These are phyloP conservation scores for Actinia tenebrosa DNA, from an alignment of 64 coral and sea anemone genomes.

Conservation along the genomic window DNA sequence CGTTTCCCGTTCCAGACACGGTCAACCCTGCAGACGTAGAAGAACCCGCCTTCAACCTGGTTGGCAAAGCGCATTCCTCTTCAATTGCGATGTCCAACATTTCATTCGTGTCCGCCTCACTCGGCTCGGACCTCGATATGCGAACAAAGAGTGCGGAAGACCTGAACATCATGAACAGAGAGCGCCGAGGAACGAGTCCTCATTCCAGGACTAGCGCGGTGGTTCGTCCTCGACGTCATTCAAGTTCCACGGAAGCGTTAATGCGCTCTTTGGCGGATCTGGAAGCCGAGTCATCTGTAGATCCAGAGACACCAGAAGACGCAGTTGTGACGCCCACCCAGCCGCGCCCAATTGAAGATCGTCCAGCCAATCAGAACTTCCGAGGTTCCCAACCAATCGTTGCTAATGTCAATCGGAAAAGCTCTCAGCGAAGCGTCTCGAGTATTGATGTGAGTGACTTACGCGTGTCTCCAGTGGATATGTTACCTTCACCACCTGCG, in stretches of 20 bases:
- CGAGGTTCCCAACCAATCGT: slow-evolving; percentile 3
- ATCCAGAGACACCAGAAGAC: background rate
- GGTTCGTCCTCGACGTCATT: background rate
- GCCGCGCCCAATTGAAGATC: background rate
- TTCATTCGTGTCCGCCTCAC: slow-evolving; percentile 66
- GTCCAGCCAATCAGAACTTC: background rate
- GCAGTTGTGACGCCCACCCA: background rate
- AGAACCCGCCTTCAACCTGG: slow-evolving; percentile 52
- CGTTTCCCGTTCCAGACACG: slow-evolving; percentile 51
- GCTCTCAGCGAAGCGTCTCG: slow-evolving; percentile 44
- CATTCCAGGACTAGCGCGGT: background rate
- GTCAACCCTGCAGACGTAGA: slow-evolving; percentile 53
- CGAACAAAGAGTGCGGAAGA: slow-evolving; percentile 24
- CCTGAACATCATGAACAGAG: slow-evolving; percentile 10
- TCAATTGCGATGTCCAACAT: slow-evolving; percentile 75
- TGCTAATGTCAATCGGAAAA: slow-evolving; percentile 35
- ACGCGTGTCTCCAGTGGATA: slow-evolving; percentile 39
- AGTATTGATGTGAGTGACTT: slow-evolving; percentile 35
- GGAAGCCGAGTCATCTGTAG: slow-evolving; percentile 17
- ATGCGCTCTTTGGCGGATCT: slow-evolving; percentile 24
- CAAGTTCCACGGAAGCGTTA: background rate
- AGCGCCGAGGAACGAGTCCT: background rate
- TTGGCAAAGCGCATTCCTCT: slow-evolving; percentile 63
- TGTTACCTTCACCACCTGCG: slow-evolving; percentile 13
- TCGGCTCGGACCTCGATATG: slow-evolving; percentile 69